Percentiles rank a stretch among this genome's conserved stretches.
phyloP scores from a whole-genome alignment of 2,113 vertebrate species.

The Anser cygnoides region DNA sequence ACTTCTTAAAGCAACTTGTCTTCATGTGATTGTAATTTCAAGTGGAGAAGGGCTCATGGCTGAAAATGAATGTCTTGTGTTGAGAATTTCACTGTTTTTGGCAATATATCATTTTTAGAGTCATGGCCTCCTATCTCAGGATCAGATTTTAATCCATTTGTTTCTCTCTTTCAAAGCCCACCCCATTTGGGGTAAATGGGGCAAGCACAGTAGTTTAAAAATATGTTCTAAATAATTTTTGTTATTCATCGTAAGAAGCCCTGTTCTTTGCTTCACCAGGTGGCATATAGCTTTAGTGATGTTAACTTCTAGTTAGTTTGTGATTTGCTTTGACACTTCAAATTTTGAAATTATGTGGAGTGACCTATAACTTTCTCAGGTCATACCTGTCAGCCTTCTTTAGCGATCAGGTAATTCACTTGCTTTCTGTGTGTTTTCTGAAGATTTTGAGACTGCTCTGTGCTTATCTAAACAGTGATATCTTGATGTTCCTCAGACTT shows the following conservation, averaged over 20 bases:
- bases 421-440: not conserved
- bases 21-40: not conserved
- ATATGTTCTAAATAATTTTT: not conserved
- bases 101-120: not conserved
- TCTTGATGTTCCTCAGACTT: not conserved
- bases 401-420: not conserved
- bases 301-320: not conserved
- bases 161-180: not conserved
- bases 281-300: not conserved
- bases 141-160: not conserved
- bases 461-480: not conserved
- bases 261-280: not conserved
- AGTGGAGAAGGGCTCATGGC: not conserved
- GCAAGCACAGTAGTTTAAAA: not conserved
- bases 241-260: not conserved
- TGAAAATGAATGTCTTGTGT: not conserved
- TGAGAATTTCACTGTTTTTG: not conserved
- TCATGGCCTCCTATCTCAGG: not conserved
- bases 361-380: not conserved
- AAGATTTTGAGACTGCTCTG: not conserved
- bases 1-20: not conserved
- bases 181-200: not conserved
- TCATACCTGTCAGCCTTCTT: not conserved
- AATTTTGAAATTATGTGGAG: not conserved
- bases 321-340: not conserved